Base-by-base conservation (phyloP, 2,113 vertebrate species). In the Mastomys natalensis region DNA sequence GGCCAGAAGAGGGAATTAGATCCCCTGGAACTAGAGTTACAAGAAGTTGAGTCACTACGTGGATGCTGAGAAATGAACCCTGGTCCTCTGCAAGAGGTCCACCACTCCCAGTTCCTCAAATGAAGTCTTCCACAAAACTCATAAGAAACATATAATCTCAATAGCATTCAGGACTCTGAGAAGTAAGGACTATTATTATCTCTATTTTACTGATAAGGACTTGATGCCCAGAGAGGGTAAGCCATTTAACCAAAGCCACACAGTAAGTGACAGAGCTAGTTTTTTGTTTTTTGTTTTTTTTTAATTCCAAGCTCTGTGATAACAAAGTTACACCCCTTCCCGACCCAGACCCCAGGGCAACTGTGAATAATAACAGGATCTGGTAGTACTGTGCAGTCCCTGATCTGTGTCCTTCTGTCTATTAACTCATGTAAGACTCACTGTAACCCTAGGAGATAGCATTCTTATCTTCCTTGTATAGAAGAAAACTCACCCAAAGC, bases 191-290 rank as follows among this genome's bases (percentile, higher is more conserved):
- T 64, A 17, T 86, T 84, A 85, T 90, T 87, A 76, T 88, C 53
- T 95, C 53, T 15, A 81, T 78, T 78, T 95, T 78, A 89, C 26
- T 55, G 21, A 60, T 43, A 37, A 90, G 58, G n/a, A 93, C n/a
- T 84, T 94, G 45, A 74, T 72, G 78, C 29, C 76, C 95, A 97
- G 91, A 95, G n/a, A 97, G 21, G 43, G 7, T 88, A 95, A 90
- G 45, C 72, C 37, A 82, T 88, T 95, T 66, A 96, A 62, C 29
- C 84, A 92, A 97, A 95, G 81, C 62, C 48, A 91, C 76, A 93
- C 60, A 90, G 13, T 91, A 87, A 95, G 64, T 48, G 40, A 9
- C 29, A 93, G 81, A 90, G 40, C 77, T 92, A 86, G 86, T 55
- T 86, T 81, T 51, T 51, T 48, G n/a, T 48, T 48, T 48, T 48